Evolutionary conservation across 2,113 vertebrate genomes (phyloP).

Genomic region (Anoplopoma fimbria): DNA sequence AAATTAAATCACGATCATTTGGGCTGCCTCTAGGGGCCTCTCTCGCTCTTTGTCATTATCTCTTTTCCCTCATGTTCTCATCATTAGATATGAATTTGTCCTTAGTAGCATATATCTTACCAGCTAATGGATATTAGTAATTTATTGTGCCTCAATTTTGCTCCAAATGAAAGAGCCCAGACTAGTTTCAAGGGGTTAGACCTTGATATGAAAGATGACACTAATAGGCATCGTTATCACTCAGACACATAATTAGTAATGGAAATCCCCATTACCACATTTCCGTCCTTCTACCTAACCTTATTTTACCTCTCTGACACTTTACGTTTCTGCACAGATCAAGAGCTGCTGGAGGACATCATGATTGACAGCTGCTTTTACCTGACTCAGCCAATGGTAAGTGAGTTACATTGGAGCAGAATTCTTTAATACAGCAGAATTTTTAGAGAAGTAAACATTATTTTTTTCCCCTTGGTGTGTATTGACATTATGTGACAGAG

Average conservation of each 20-base stretch:
- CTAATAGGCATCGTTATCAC: slow-evolving; percentile 35
- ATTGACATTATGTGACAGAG: slow-evolving; percentile 1
- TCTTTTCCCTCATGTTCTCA: slow-evolving; percentile 21
- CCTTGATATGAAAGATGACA: slow-evolving; percentile 37
- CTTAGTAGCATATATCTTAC: slow-evolving; percentile 20
- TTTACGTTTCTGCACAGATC: slow-evolving; percentile 83
- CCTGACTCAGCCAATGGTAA: slow-evolving; percentile 87
- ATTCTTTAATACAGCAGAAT: background rate
- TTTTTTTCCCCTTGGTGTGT: background rate
- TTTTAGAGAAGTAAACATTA: slow-evolving; percentile 8
- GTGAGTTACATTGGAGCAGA: slow-evolving; percentile 57
- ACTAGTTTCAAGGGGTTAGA: slow-evolving; percentile 43
- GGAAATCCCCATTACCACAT: slow-evolving; percentile 18
- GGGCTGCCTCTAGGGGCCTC: slow-evolving; percentile 40
- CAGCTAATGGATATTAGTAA: slow-evolving; percentile 41
- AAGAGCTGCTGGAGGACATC: slow-evolving; percentile 91
- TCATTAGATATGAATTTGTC: slow-evolving; percentile 56
- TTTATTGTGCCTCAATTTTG: slow-evolving; percentile 16
- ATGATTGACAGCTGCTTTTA: slow-evolving; percentile 88
- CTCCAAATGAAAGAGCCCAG: slow-evolving; percentile 34
- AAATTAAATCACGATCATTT: slow-evolving; percentile 58
- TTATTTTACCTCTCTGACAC: slow-evolving; percentile 38
- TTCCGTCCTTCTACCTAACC: slow-evolving; percentile 17
- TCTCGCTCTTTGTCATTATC: slow-evolving; percentile 36
- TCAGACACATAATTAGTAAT: slow-evolving; percentile 38